These are phyloP conservation scores for Lordiphosa clarofinis DNA, from an alignment of 1,140 invertebrate species.

Conservation along the genomic window DNA sequence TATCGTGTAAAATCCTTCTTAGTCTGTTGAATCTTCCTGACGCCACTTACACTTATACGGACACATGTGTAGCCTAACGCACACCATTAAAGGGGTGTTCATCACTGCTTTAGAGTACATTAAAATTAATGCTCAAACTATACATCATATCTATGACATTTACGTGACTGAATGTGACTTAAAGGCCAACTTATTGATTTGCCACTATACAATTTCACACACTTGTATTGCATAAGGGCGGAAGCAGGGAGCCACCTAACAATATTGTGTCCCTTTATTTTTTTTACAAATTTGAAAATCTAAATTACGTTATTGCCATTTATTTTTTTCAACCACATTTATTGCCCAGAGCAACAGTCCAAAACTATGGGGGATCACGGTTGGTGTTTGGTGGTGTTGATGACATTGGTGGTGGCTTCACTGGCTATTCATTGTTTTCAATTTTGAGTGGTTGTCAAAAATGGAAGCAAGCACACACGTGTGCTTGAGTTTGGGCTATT, in stretches of 20 bases:
- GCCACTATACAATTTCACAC: constrained; percentile 31
- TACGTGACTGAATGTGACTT: constrained; percentile 40
- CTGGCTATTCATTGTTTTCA: constrained; percentile 34
- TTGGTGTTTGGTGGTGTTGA: constrained; percentile 1
- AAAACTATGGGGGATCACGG: too few species aligned
- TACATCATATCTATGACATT: constrained; percentile 24
- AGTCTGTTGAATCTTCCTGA: too few species aligned
- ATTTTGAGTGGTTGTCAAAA: constrained; percentile 39
- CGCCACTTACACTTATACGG: too few species aligned
- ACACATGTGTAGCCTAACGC: too few species aligned
- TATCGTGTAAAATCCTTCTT: too few species aligned
- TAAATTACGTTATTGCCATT: too few species aligned
- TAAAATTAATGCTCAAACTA: constrained; percentile 3
- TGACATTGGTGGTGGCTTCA: constrained; percentile 11
- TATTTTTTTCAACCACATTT: too few species aligned
- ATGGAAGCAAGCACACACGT: constrained; percentile 8
- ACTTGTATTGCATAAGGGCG: constrained; percentile 5
- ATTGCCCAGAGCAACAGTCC: too few species aligned
- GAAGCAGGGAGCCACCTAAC: background rate
- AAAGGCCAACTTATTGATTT: constrained; percentile 57
- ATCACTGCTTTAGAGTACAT: too few species aligned
- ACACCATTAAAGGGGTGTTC: too few species aligned
- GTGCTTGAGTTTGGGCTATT: constrained; percentile 18
- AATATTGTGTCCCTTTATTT: too few species aligned
- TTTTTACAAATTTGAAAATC: too few species aligned